Evolutionary conservation across 1,140 invertebrate species (phyloP), one percentile per base, ranked within the genome.

Genomic region (Glossosoma conforme): DNA sequence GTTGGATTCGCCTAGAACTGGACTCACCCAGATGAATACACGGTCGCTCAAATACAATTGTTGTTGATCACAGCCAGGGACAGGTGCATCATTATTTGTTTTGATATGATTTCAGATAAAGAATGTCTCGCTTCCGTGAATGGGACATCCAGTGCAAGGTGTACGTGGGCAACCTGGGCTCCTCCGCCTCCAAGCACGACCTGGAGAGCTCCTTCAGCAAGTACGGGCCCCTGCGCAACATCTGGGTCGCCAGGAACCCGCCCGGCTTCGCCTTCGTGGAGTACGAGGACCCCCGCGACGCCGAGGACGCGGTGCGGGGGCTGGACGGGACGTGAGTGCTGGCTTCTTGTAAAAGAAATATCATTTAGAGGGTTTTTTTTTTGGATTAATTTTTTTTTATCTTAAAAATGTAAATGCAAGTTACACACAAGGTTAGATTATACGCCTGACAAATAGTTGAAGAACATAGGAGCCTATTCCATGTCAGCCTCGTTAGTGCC

Each of bases 221-320:
- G 75, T 98, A 93, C 75, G 96, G 96, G 1, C 89, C 89, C 20
- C 77, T 98, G 51, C 83, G 89, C 65, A 98, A 96, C 76, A 93
- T 98, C 9, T 98, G 95, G 95, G 94, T 99, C 14, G 94, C 95
- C 0, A 75, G 89, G 64, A 93, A 93, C 70, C 91, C 91, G 24
- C 91, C 91, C 9, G 89, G 95, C 5, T 98, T 98, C 77, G 95
- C 94, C 8, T 98, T 98, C 76, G 89, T 99, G 14, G 97, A 99
- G 75, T 99, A 93, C 76, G 96, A 98, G 75, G 96, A 98, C 70
- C 83, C 89, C 4, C 79, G 95, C 56, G 97, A 99, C 76, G 96
- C 96, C 11, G 93, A 97, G 72, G 96, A 99, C 77, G 91, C 95
- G 42, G 92, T 95, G n/a, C 77, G 90, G 62, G 92, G 85, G 37